Evolutionary conservation across 2,888 invertebrate species (phyloP), one percentile per base, ranked within the genome.

Genomic region (Drosophila stalkeri): DNA sequence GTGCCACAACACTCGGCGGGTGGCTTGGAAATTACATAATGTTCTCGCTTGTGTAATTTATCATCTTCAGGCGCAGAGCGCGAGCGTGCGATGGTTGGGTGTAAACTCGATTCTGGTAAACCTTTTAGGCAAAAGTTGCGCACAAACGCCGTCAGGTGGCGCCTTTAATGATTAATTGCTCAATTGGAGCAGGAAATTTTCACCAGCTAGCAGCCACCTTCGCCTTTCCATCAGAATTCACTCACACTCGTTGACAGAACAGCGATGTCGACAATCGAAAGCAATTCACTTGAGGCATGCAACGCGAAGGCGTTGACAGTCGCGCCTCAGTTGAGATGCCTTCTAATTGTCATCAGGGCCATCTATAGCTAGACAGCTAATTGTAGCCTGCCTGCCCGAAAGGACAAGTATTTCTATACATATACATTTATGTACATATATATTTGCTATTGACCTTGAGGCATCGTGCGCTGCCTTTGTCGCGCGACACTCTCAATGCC

Each of bases 121-220:
- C 76, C 87, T 84, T 86, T 89, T 75, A 83, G 72, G 72, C 75
- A 59, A 80, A 67, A 71, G 61, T 70, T 76, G 67, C 46, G 47
- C 59, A 46, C 47, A 27, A 27, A 18, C 37, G 47, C 74, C 80
- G 61, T 43, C 77, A 80, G 77, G 81, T 81, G 78, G 64, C 65
- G 66, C 74, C 47, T 74, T 81, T 82, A 75, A 85, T 89, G 86
- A 86, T 89, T 86, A 86, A 86, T 89, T 86, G 79, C 87, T 72
- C 76, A 82, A 81, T 81, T 87, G 73, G 67, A 75, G 82, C 72
- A 56, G 77, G 46, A 77, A 82, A 85, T 81, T 31, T 35, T 12
- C 33, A 39, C 35, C 47, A 43, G 56, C 51, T 16, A 18, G 20
- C 33, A 31, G 7, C 39, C 5, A 7, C 1, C n/a, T n/a, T n/a